phyloP scores from a whole-genome alignment of 2,888 invertebrate species.

The Flexamia atlantica region DNA sequence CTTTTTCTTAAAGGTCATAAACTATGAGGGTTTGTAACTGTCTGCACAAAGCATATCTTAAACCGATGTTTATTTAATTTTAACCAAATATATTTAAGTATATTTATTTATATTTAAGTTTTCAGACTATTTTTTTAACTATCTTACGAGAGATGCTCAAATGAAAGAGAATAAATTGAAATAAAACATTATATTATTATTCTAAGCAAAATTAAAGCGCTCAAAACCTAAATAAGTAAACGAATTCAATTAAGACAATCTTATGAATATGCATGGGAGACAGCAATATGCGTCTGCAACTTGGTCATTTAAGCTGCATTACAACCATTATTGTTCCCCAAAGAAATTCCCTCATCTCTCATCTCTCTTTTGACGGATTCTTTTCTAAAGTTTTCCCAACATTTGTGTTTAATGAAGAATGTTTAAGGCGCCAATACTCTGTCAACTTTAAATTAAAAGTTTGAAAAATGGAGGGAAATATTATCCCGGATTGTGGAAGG shows the following conservation, averaged over 20 bases:
- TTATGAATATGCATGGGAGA: conserved; percentile 38
- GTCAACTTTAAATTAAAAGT: conserved; percentile 43
- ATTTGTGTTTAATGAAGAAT: conserved; percentile 49
- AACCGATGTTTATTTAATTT: no score
- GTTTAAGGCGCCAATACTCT: conserved; percentile 36
- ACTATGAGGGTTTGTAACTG: no score
- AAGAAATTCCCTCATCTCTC: conserved; percentile 4
- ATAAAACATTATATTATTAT: background rate
- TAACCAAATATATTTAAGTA: no score
- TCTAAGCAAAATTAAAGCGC: background rate
- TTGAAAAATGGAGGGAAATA: conserved; percentile 28
- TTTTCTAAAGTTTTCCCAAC: conserved; percentile 26
- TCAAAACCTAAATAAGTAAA: background rate
- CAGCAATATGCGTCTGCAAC: conserved; percentile 22
- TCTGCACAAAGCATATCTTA: no score
- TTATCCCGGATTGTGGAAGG: conserved; percentile 1
- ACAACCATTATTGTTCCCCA: conserved; percentile 30
- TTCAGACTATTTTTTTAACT: no score
- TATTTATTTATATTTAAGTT: no score
- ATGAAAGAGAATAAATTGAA: no score
- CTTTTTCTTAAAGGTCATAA: no score
- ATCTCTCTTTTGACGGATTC: conserved; percentile 12
- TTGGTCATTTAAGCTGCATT: conserved; percentile 37
- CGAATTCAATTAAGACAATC: conserved; percentile 32
- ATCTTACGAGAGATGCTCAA: no score